Evolutionary conservation across 2,113 vertebrate species (phyloP).

Genomic region (Coracopsis vasa): DNA sequence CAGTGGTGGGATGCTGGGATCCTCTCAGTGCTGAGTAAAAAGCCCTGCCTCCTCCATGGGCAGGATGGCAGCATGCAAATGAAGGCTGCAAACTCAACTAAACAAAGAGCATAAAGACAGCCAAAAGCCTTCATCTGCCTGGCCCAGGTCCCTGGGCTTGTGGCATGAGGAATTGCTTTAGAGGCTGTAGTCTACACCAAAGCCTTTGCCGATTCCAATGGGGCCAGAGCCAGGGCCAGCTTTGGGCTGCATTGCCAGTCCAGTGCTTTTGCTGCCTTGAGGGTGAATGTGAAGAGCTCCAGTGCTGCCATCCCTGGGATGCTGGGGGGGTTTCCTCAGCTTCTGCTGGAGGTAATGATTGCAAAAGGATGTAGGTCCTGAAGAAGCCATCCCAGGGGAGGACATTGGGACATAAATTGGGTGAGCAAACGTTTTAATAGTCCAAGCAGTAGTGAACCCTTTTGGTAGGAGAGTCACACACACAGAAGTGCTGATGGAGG

Average conservation of each 20-base stretch:
- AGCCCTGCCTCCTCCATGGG: neutral
- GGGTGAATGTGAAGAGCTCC: neutral
- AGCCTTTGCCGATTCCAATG: neutral
- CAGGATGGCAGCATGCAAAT: neutral
- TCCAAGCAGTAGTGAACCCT: neutral
- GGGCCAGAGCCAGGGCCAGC: neutral
- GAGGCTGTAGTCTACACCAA: slow-evolving; percentile 41
- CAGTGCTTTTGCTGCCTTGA: neutral
- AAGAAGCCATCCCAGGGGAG: neutral
- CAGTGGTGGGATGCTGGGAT: neutral
- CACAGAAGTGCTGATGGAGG: neutral
- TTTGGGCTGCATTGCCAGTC: neutral
- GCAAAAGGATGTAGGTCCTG: neutral
- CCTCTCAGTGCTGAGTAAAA: neutral
- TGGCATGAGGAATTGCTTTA: slow-evolving; percentile 9
- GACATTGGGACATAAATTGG: neutral
- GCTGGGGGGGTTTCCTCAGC: neutral
- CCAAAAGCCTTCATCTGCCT: neutral
- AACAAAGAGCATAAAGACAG: slow-evolving; percentile 11
- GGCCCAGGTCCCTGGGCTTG: neutral
- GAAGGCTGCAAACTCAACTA: neutral
- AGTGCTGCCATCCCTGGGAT: neutral
- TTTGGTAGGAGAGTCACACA: neutral
- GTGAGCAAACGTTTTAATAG: neutral
- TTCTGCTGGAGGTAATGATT: neutral